Evolutionary conservation across 2,797 vertebrate species (phyloP), one percentile per base, ranked within the genome.

Genomic region (Percopsis omiscomaycus): DNA sequence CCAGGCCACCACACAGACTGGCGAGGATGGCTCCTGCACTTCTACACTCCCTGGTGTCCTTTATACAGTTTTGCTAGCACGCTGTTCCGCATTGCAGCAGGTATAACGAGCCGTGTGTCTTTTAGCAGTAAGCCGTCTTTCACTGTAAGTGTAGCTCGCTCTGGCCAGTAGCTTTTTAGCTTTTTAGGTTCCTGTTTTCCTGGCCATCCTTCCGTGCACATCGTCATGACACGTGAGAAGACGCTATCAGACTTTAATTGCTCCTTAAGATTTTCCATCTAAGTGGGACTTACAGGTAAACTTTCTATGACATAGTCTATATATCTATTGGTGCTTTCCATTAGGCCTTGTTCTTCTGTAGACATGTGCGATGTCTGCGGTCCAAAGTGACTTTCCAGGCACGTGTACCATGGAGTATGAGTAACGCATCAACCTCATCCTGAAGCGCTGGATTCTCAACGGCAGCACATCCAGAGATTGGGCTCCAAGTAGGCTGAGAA

Each of bases 271-370:
- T 29, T 54, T n/a, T 44, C 42, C 65, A 68, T 16, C 10, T 59
- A 68, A 0, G 29, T 11, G 11, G 15, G 11, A 22, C 48, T 51
- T 1, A 51, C 49, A 51, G 49, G 16, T 3, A 52, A 3, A 22
- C 6, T 52, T 2, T 52, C 5, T 8, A 52, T 52, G 50, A 52
- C 4, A 5, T 1, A 15, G 55, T 22, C 3, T 66, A 22, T 22
- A 59, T 44, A 63, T 5, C 62, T 69, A 14, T 79, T 66, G 3
- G 67, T 77, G 60, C 48, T 12, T 9, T 71, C 64, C 52, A 73
- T 61, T 52, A 13, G 27, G 1, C 69, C 45, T 0, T 4, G 27
- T 1, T 61, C 44, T 3, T 9, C 14, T 30, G 58, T 32, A 9
- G 27, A 29, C 28, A 55, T 30, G 9, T 15, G 28, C 16, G 6